Percentiles rank a stretch among this genome's conserved stretches.
Conservation (phyloP, 2,113 vertebrate species). For the Zeus faber region DNA sequence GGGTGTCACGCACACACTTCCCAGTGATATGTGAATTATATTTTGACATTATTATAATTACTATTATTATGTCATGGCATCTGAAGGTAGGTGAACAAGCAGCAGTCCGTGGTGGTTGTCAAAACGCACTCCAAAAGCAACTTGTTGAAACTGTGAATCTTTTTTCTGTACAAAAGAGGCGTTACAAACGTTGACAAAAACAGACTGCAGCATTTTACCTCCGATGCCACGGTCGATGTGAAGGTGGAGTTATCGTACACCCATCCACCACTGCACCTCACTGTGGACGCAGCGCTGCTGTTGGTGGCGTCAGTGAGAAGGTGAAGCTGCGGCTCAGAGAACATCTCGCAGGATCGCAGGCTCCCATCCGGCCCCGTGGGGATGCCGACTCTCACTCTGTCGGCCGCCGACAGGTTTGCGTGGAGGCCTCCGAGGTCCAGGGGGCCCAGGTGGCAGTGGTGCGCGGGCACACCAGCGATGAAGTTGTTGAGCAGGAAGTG, state of each 20-base stretch:
- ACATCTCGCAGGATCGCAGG: slow-evolving; percentile 79
- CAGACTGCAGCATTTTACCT: slow-evolving; percentile 78
- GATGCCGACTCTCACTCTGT: slow-evolving; percentile 69
- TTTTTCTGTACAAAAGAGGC: too few relatives aligned
- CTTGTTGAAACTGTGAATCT: too few relatives aligned
- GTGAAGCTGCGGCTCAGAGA: slow-evolving; percentile 69
- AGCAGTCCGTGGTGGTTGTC: too few relatives aligned
- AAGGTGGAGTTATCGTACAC: slow-evolving; percentile 80
- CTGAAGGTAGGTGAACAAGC: too few relatives aligned
- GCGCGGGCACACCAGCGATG: slow-evolving; percentile 74
- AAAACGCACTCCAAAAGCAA: too few relatives aligned
- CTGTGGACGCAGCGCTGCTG: slow-evolving; percentile 21
- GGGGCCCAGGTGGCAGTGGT: slow-evolving; percentile 73
- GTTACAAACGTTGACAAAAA: too few relatives aligned
- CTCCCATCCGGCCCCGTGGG: slow-evolving; percentile 67
- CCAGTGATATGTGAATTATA: too few relatives aligned
- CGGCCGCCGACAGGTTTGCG: slow-evolving; percentile 68
- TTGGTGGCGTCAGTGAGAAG: slow-evolving; percentile 65
- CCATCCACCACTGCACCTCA: slow-evolving; percentile 81
- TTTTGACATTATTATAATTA: too few relatives aligned
- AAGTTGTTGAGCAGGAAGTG: slow-evolving; percentile 84
- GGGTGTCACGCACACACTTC: too few relatives aligned
- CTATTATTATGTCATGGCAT: too few relatives aligned
- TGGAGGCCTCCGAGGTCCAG: slow-evolving; percentile 42
- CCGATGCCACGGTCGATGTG: slow-evolving; percentile 81